Percentiles rank a stretch among this genome's conserved stretches.
Evolutionary conservation across 2,888 invertebrate species (phyloP).

Genomic region (Ypsolopha scabrella): DNA sequence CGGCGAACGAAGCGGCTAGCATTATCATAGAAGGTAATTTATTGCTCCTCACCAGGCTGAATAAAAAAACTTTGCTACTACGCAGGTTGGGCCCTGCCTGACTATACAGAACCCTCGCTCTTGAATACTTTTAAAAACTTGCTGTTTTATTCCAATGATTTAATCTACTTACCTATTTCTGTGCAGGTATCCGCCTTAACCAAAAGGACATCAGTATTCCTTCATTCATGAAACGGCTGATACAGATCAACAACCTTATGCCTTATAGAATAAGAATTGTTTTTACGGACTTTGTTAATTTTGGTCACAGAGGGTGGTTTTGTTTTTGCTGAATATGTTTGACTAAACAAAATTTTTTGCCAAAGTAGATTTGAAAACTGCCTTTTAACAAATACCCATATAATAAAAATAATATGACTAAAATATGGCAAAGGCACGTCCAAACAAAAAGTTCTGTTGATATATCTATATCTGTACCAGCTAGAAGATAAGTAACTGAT

Average conservation of each 20-base stretch:
- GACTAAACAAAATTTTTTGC: too few species aligned
- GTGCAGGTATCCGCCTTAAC: constrained; percentile 55
- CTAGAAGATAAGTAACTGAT: too few species aligned
- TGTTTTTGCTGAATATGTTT: constrained; percentile 42
- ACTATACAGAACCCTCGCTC: too few species aligned
- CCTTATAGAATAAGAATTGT: constrained; percentile 55
- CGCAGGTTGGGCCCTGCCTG: too few species aligned
- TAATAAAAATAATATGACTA: too few species aligned
- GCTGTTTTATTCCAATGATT: background rate
- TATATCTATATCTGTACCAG: too few species aligned
- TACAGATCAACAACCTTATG: constrained; percentile 46
- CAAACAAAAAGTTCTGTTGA: too few species aligned
- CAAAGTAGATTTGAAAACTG: too few species aligned
- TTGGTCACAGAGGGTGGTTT: constrained; percentile 57
- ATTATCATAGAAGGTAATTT: constrained; percentile 48
- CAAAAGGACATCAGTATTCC: constrained; percentile 50
- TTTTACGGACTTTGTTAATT: constrained; percentile 56
- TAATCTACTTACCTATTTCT: background rate
- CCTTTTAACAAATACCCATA: too few species aligned
- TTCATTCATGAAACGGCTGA: constrained; percentile 43
- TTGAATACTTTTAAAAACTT: too few species aligned
- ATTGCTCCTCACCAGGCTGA: background rate
- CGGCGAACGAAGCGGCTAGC: constrained; percentile 47
- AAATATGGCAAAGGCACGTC: too few species aligned
- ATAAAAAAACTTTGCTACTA: too few species aligned